Conservation (phyloP, 2,797 vertebrate genomes). For the Parauchenoglanis ngamensis region DNA sequence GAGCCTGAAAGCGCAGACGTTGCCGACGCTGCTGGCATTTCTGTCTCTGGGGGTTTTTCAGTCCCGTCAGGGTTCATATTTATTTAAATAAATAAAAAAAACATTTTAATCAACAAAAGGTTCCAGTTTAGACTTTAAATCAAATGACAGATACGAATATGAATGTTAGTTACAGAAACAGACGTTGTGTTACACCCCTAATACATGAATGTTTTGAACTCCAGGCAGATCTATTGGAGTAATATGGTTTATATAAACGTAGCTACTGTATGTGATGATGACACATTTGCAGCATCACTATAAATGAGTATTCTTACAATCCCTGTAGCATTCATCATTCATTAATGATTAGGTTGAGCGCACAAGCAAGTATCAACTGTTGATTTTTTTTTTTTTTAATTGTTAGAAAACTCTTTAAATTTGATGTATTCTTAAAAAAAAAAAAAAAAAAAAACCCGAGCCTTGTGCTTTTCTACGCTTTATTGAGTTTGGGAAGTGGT, state of each 20-base stretch:
- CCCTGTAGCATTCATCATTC: background rate
- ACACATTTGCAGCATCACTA: background rate
- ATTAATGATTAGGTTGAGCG: background rate
- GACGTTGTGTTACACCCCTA: background rate
- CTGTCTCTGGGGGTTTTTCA: background rate
- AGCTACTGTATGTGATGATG: background rate
- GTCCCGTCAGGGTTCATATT: background rate
- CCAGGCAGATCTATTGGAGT: background rate
- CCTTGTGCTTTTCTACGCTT: conserved; percentile 22
- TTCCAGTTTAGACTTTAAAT: background rate
- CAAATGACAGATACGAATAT: background rate
- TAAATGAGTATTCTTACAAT: background rate
- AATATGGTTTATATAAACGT: background rate
- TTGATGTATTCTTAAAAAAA: background rate
- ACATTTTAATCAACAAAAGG: background rate
- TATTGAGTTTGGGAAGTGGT: conserved; percentile 28
- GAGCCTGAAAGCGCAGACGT: background rate
- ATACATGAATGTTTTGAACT: background rate
- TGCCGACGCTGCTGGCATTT: background rate
- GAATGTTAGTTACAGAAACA: background rate
- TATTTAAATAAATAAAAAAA: background rate
- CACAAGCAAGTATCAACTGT: background rate
- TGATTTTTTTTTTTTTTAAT: background rate
- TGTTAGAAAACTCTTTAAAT: conserved; percentile 3
- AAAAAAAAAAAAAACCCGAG: too few species aligned